These are phyloP conservation scores for Pyrochroa serraticornis DNA, from an alignment of 2,888 invertebrate genomes.

Conservation along the genomic window DNA sequence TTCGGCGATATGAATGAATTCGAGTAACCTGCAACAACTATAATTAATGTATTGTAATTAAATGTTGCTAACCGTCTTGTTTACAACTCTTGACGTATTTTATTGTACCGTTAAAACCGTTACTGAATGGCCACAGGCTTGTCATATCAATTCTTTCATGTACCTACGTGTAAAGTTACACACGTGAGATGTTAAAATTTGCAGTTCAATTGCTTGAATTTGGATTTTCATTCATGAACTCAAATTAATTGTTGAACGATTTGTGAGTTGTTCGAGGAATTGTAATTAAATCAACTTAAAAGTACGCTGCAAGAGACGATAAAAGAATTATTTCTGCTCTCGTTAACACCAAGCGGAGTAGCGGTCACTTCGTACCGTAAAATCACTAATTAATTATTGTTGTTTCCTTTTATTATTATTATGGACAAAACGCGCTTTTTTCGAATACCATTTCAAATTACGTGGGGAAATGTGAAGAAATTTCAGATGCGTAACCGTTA, in stretches of 20 bases:
- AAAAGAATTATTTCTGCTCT: constrained; percentile 24
- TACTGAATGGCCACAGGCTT: constrained; percentile 37
- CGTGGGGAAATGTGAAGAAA: neutral
- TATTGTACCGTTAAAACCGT: constrained; percentile 36
- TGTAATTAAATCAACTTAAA: constrained; percentile 14
- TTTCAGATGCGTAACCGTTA: constrained; percentile 23
- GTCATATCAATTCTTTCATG: constrained; percentile 29
- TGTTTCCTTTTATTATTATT: neutral
- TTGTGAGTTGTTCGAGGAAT: constrained; percentile 8
- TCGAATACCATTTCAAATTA: neutral
- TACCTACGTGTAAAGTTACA: constrained; percentile 1
- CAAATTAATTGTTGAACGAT: neutral
- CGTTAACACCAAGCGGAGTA: constrained; percentile 13
- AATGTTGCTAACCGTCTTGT: constrained; percentile 5
- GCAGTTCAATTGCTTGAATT: too few species aligned
- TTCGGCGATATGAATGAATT: constrained; percentile 76
- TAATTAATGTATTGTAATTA: constrained; percentile 24
- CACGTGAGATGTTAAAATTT: too few species aligned
- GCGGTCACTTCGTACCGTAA: constrained; percentile 13
- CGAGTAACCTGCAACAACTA: constrained; percentile 64
- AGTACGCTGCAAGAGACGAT: constrained; percentile 10
- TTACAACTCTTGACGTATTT: constrained; percentile 6
- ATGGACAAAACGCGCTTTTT: neutral
- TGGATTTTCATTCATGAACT: too few species aligned
- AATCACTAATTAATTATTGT: constrained; percentile 8